These are phyloP conservation scores for Polyommatus icarus DNA, from an alignment of 2,888 invertebrate genomes.

Conservation along the genomic window DNA sequence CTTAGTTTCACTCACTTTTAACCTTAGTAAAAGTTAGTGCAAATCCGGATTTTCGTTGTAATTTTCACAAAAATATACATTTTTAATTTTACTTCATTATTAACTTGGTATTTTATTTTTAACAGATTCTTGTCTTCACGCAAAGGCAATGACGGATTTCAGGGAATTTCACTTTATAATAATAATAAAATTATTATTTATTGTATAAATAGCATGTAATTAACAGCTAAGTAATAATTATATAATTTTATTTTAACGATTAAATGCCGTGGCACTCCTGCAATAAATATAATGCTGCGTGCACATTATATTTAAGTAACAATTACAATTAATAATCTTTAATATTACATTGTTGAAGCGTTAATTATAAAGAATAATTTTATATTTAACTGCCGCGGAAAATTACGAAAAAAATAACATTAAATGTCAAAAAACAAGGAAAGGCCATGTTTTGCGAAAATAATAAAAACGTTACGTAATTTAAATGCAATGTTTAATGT, in stretches of 20 bases:
- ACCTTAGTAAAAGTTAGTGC: too few species aligned
- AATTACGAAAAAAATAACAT: neutral
- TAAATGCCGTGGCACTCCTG: neutral
- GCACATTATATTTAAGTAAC: conserved; percentile 21
- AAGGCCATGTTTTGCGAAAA: neutral
- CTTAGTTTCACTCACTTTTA: too few species aligned
- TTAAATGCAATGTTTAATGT: neutral
- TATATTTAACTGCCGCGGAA: neutral
- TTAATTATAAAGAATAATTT: conserved; percentile 4
- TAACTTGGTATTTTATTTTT: neutral
- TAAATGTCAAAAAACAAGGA: conserved; percentile 24
- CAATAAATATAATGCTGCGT: neutral
- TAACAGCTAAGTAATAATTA: conserved; percentile 13
- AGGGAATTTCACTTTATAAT: neutral
- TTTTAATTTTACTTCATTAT: too few species aligned
- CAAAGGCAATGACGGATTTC: neutral
- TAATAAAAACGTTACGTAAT: neutral
- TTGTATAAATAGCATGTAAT: neutral
- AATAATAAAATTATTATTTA: neutral
- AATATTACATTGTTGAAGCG: conserved; percentile 23
- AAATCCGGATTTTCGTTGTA: too few species aligned
- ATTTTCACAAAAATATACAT: too few species aligned
- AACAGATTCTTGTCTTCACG: neutral
- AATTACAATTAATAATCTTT: conserved; percentile 16
- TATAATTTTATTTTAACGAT: conserved; percentile 23